These are phyloP conservation scores for Coelopa frigida DNA, from an alignment of 1,140 invertebrate species.

Conservation along the genomic window DNA sequence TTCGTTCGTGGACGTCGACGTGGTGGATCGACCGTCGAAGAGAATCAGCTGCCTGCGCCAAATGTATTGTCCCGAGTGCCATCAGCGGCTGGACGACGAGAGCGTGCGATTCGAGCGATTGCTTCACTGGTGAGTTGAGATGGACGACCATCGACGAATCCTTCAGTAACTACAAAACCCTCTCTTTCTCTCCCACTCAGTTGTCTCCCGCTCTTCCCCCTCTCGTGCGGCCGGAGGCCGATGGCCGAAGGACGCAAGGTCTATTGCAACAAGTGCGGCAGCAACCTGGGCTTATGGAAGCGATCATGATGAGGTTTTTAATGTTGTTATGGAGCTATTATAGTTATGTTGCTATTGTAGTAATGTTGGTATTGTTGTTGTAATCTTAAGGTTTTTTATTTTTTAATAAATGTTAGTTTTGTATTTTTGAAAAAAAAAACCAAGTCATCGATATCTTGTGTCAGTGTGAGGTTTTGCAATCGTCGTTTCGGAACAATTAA, in stretches of 20 bases:
- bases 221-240: conserved; percentile 29
- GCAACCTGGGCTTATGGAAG: conserved; percentile 36
- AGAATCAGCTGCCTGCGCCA: conserved; percentile 35
- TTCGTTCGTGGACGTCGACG: no score
- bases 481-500: no score
- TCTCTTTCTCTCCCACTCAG: conserved; percentile 13
- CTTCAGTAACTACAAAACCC: not conserved
- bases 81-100: conserved; percentile 33
- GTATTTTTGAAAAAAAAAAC: not conserved
- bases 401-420: no score
- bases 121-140: conserved; percentile 26
- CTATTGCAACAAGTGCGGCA: conserved; percentile 36
- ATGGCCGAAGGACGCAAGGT: conserved; percentile 27
- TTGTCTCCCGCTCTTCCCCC: conserved; percentile 32
- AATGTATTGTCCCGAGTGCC: conserved; percentile 38
- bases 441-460: not conserved
- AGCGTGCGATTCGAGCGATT: conserved; percentile 33
- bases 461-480: no score
- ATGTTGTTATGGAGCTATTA: no score
- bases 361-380: no score
- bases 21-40: no score
- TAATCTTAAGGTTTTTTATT: no score
- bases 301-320: conserved; percentile 17
- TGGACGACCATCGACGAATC: not conserved
- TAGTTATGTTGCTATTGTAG: no score